These are phyloP conservation scores for Hydrotaea diabolus DNA, from an alignment of 2,888 invertebrate genomes.

Conservation along the genomic window DNA sequence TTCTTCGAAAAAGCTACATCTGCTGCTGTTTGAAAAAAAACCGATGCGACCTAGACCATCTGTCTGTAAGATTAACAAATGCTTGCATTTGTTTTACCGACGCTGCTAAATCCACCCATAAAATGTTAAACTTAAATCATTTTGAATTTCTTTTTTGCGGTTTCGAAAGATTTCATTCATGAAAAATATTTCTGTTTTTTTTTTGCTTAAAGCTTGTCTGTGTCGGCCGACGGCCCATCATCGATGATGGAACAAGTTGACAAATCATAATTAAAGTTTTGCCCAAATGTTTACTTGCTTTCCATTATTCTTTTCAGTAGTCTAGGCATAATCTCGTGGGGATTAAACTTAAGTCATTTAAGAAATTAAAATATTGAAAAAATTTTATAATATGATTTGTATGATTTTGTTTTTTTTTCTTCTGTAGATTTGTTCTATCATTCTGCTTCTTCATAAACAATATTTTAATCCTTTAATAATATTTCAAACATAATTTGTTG, in stretches of 20 bases:
- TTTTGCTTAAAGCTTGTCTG: neutral
- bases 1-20: too few species aligned
- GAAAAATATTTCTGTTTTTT: too few species aligned
- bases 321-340: slow-evolving; percentile 46
- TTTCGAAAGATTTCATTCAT: too few species aligned
- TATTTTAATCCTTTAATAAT: slow-evolving; percentile 50
- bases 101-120: too few species aligned
- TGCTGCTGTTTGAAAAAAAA: too few species aligned
- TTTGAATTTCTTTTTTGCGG: too few species aligned
- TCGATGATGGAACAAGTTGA: neutral
- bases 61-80: too few species aligned
- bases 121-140: too few species aligned
- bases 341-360: slow-evolving; percentile 56
- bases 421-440: neutral
- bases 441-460: slow-evolving; percentile 4
- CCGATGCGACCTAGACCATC: too few species aligned
- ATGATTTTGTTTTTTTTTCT: neutral
- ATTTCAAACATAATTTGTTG: slow-evolving; percentile 61
- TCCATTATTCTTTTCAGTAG: neutral
- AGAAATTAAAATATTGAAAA: slow-evolving; percentile 58
- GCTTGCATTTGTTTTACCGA: too few species aligned
- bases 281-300: slow-evolving; percentile 7
- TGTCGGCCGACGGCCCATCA: neutral
- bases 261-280: slow-evolving; percentile 28
- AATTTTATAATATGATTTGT: slow-evolving; percentile 55